Percentiles rank a stretch among this genome's conserved stretches.
phyloP scores from a whole-genome alignment of 2,113 vertebrate species.

The Chloroceryle aenea region DNA sequence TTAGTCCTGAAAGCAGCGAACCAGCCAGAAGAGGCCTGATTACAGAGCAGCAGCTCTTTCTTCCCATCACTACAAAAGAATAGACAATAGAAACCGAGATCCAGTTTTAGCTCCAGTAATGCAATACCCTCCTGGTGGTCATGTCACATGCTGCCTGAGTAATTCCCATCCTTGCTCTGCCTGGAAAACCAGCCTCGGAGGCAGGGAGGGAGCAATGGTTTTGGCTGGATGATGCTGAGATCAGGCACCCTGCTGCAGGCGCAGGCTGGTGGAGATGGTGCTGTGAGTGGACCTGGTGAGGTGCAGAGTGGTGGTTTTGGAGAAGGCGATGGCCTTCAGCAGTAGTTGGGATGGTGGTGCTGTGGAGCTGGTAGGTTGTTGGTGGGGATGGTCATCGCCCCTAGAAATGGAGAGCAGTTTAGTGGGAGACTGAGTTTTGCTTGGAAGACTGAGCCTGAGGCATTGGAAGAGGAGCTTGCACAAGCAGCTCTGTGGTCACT shows the following conservation, averaged over 20 bases:
- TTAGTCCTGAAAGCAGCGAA: neutral
- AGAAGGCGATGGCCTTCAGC: neutral
- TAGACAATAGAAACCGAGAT: slow-evolving; percentile 12
- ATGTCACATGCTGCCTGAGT: slow-evolving; percentile 32
- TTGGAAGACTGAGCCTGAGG: neutral
- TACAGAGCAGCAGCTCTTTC: slow-evolving; percentile 19
- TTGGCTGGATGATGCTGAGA: neutral
- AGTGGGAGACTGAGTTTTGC: neutral
- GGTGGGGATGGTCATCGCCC: neutral
- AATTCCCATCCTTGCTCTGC: slow-evolving; percentile 29
- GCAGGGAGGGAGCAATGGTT: neutral
- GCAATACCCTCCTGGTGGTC: slow-evolving; percentile 26
- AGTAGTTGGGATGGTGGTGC: neutral
- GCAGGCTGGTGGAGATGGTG: neutral
- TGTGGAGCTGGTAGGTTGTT: neutral
- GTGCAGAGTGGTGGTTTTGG: neutral
- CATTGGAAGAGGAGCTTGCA: neutral
- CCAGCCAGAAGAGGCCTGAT: slow-evolving; percentile 26
- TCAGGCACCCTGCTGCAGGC: accelerated
- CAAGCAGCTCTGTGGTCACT: neutral
- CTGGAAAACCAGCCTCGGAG: neutral
- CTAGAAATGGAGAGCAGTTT: neutral
- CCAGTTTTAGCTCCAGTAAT: slow-evolving; percentile 32
- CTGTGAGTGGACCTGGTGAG: neutral
- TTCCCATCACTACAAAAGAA: slow-evolving; percentile 55